These are phyloP conservation scores for Daubentonia madagascariensis DNA, from an alignment of 2,113 vertebrate genomes.

Conservation along the genomic window DNA sequence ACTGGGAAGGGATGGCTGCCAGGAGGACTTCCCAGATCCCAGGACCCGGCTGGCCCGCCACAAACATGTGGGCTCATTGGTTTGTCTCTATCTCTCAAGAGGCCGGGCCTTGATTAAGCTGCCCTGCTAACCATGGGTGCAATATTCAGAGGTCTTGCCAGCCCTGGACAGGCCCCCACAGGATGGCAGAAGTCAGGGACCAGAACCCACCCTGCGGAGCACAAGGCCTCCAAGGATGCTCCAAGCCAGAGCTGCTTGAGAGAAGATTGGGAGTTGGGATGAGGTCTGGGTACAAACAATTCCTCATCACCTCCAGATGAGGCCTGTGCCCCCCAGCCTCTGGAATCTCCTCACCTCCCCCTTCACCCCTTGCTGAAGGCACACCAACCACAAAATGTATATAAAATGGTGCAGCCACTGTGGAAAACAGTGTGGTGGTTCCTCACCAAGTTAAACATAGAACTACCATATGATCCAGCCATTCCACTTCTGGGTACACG, in stretches of 20 bases:
- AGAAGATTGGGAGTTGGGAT: no score
- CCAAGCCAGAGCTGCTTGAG: background rate
- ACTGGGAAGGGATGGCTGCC: background rate
- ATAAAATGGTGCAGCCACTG: background rate
- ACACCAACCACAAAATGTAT: background rate
- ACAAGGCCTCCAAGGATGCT: background rate
- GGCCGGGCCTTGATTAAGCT: no score
- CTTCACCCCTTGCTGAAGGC: background rate
- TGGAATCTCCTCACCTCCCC: background rate
- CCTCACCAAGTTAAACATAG: background rate
- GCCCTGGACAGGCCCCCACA: no score
- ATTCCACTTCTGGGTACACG: background rate
- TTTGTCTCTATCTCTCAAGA: background rate
- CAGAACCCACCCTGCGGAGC: background rate
- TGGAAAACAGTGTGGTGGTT: background rate
- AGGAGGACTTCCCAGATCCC: background rate
- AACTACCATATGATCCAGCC: fast-evolving
- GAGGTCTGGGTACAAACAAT: background rate
- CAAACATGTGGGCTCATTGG: background rate
- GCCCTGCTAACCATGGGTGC: background rate
- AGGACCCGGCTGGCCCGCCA: background rate
- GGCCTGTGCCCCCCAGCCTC: background rate
- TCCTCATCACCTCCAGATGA: no score
- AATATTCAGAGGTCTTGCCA: no score
- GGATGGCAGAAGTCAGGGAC: no score